Percentiles rank a stretch among this genome's conserved stretches.
Evolutionary conservation across 2,797 vertebrate genomes (phyloP).

Genomic region (Poecilia wingei): DNA sequence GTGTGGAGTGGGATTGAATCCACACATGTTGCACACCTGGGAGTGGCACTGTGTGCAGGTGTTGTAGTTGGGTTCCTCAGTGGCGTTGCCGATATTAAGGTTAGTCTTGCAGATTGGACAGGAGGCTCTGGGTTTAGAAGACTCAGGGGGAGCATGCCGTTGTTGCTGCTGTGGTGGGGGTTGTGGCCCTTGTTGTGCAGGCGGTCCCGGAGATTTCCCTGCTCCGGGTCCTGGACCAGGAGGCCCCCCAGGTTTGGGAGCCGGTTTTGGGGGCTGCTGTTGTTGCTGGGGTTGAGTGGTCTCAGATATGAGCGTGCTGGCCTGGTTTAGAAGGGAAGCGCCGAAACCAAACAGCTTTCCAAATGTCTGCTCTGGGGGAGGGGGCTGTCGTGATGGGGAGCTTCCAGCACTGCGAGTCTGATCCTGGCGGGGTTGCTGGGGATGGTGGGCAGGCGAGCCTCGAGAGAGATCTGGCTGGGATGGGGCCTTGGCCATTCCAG

Average conservation of each 20-base stretch:
- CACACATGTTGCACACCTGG: conserved; percentile 98
- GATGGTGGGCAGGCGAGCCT: conserved; percentile 83
- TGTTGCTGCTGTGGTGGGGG: conserved; percentile 61
- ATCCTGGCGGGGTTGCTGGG: conserved; percentile 76
- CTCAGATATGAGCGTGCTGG: conserved; percentile 94
- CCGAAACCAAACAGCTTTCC: conserved; percentile 98
- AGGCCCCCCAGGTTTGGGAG: conserved; percentile 86
- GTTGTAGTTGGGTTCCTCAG: conserved; percentile 92
- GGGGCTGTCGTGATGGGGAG: conserved; percentile 84
- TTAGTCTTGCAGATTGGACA: conserved; percentile 96
- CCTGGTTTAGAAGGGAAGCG: conserved; percentile 95
- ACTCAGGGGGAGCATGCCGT: conserved; percentile 61
- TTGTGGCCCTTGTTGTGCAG: conserved; percentile 66
- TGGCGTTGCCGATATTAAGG: conserved; percentile 87
- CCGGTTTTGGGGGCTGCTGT: conserved; percentile 86
- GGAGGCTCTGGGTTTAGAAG: conserved; percentile 86
- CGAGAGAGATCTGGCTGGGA: conserved; percentile 87
- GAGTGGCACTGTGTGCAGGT: conserved; percentile 92
- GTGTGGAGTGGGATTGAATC: conserved; percentile 98
- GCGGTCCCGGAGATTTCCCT: conserved; percentile 78
- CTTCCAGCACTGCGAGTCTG: conserved; percentile 88
- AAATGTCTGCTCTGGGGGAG: conserved; percentile 89
- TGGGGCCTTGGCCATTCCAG: conserved; percentile 85
- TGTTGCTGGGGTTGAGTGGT: conserved; percentile 82
- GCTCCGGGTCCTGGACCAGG: conserved; percentile 72